These are phyloP conservation scores for Petrocephalus zakoni DNA, from an alignment of 2,113 vertebrate species.

Conservation along the genomic window DNA sequence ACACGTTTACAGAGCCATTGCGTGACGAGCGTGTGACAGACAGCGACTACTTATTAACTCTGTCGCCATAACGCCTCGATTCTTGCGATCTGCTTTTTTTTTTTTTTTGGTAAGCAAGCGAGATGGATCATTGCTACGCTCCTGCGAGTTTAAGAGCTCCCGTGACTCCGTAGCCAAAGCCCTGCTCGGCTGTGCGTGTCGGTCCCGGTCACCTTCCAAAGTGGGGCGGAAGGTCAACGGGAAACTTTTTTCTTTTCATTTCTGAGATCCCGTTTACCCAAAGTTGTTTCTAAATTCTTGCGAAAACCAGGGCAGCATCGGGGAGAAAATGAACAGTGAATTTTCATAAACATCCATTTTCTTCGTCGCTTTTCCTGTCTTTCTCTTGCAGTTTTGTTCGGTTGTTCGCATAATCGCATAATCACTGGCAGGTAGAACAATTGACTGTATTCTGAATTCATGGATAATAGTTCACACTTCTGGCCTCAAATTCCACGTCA, in stretches of 20 bases:
- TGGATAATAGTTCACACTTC: not conserved
- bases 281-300: not conserved
- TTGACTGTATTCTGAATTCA: not conserved
- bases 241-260: not conserved
- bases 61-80: not conserved
- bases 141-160: not conserved
- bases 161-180: not conserved
- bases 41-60: not conserved
- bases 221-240: not conserved
- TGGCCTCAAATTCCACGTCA: not conserved
- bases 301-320: not conserved
- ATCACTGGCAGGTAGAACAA: not conserved
- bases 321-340: not conserved
- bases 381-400: not conserved
- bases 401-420: not conserved
- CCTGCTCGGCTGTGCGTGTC: not conserved
- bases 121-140: not conserved
- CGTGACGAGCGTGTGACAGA: not conserved
- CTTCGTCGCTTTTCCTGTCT: not conserved
- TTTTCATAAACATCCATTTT: not conserved
- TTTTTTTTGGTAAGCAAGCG: not conserved
- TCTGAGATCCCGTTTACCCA: not conserved
- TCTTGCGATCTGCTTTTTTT: not conserved
- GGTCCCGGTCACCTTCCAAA: not conserved
- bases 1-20: not conserved